Evolutionary conservation across 2,888 invertebrate genomes (phyloP), one percentile per base, ranked within the genome.

Genomic region (Pyrgus malvae): DNA sequence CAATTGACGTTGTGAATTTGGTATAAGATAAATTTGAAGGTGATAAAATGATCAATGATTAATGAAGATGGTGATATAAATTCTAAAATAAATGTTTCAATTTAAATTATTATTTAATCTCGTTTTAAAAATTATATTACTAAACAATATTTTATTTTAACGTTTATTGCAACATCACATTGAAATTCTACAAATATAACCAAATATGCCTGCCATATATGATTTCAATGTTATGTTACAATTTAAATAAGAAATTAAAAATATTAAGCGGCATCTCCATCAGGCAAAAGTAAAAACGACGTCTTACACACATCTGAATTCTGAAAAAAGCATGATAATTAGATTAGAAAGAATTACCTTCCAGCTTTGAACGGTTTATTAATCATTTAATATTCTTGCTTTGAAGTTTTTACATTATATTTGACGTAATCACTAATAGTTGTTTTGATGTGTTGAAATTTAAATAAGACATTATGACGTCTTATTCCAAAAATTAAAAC

Each of bases 11-110:
- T n/a, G n/a, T n/a, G n/a, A n/a, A n/a, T n/a, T n/a, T n/a, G n/a
- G n/a, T n/a, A n/a, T n/a, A n/a, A n/a, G n/a, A n/a, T n/a, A n/a
- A n/a, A n/a, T n/a, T n/a, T n/a, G n/a, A n/a, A n/a, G n/a, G n/a
- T n/a, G n/a, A n/a, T n/a, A n/a, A n/a, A n/a, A n/a, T n/a, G n/a
- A n/a, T n/a, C n/a, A n/a, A n/a, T n/a, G n/a, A n/a, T n/a, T 23
- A 44, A 29, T 56, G 67, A 74, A 73, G 72, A 62, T 82, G 82
- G 83, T 83, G 82, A 82, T 83, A 80, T 81, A 69, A 81, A 80
- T 64, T 48, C 63, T 55, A 44, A 56, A 25, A 48, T 53, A 58
- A 59, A 55, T 55, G 33, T 62, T n/a, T n/a, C n/a, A n/a, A n/a
- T n/a, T n/a, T n/a, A n/a, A n/a, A n/a, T n/a, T n/a, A n/a, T n/a